Evolutionary conservation across 1,140 invertebrate species (phyloP).

Genomic region (Bombus consobrinus): DNA sequence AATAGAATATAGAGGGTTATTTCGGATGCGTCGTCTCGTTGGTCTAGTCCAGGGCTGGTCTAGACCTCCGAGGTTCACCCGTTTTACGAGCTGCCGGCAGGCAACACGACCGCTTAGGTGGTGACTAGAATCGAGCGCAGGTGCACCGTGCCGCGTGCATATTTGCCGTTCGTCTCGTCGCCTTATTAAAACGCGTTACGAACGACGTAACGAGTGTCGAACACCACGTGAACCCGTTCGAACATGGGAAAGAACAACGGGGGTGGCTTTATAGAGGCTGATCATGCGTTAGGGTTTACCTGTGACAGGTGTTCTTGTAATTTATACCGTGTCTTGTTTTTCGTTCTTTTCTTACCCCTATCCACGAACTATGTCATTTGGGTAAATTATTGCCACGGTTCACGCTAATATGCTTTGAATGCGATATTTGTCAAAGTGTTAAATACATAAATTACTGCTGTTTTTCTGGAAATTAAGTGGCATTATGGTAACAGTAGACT

Average conservation of each 20-base stretch:
- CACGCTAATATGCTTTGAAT: neutral
- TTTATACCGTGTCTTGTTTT: neutral
- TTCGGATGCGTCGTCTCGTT: slow-evolving; percentile 77
- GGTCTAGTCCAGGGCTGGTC: slow-evolving; percentile 77
- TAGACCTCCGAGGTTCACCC: slow-evolving; percentile 76
- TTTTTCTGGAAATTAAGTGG: neutral
- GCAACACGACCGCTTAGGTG: slow-evolving; percentile 54
- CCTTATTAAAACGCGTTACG: slow-evolving; percentile 61
- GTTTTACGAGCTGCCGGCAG: slow-evolving; percentile 67
- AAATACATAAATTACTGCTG: neutral
- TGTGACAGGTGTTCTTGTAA: slow-evolving; percentile 3
- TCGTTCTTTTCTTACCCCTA: neutral
- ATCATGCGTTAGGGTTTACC: neutral
- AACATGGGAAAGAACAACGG: neutral
- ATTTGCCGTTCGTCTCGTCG: slow-evolving; percentile 45
- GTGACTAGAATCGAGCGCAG: slow-evolving; percentile 55
- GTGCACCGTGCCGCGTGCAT: slow-evolving; percentile 55
- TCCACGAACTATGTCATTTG: neutral
- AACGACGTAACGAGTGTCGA: slow-evolving; percentile 22
- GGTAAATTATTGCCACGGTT: neutral
- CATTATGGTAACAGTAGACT: neutral
- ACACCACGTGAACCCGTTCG: neutral
- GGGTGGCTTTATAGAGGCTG: neutral
- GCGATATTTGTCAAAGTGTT: neutral
- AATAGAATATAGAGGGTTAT: slow-evolving; percentile 78